Evolutionary conservation across 2,888 invertebrate species (phyloP).

Genomic region (Oxytorus armatus): DNA sequence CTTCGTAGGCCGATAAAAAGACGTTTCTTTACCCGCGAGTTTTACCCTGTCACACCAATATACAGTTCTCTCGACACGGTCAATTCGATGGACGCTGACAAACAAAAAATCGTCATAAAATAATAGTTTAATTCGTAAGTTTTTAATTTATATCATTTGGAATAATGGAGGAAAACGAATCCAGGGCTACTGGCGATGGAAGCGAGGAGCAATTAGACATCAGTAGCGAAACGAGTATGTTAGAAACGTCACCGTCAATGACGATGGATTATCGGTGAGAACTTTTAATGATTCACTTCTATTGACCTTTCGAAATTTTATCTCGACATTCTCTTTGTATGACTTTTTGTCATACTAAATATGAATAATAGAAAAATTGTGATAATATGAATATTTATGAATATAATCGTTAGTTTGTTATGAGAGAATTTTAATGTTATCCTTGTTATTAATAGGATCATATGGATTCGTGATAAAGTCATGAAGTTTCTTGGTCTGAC

Average conservation of each 20-base stretch:
- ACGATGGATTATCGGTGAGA: constrained; percentile 69
- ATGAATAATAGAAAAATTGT: not conserved
- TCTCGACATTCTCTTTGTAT: not conserved
- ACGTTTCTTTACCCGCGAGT: constrained; percentile 5
- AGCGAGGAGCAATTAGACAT: constrained; percentile 39
- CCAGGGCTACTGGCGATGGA: constrained; percentile 11
- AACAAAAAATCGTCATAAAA: constrained; percentile 17
- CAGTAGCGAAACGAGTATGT: constrained; percentile 37
- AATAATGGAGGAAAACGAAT: constrained; percentile 52
- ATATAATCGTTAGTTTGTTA: not conserved
- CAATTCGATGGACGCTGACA: constrained; percentile 7
- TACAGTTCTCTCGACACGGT: constrained; percentile 12
- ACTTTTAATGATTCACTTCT: not conserved
- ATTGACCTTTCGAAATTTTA: not conserved
- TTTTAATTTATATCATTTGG: constrained; percentile 12
- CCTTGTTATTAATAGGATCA: constrained; percentile 83
- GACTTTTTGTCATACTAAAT: not conserved
- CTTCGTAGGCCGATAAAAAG: constrained; percentile 44
- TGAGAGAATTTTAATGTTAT: not conserved
- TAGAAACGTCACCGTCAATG: constrained; percentile 61
- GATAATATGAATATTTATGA: not conserved
- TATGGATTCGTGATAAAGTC: constrained; percentile 90
- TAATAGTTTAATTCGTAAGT: constrained; percentile 35
- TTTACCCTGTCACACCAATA: constrained; percentile 21
- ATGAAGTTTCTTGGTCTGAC: constrained; percentile 86